Conservation (phyloP, 2,888 invertebrate genomes). For the Cheilosia impressa region DNA sequence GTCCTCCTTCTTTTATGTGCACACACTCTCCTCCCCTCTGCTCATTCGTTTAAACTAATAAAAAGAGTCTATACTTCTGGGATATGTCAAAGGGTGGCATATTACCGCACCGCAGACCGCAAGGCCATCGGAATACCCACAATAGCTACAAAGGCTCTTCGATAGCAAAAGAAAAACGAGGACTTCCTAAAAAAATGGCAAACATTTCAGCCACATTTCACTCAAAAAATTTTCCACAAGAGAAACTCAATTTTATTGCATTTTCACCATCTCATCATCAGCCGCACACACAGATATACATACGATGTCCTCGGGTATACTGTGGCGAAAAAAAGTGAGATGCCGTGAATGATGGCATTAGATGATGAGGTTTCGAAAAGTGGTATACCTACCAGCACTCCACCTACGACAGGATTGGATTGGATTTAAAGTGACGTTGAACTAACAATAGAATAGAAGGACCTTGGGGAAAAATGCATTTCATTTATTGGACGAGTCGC, state of each 20-base stretch:
- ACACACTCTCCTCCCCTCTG: background rate
- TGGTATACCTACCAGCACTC: background rate
- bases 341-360: conserved; percentile 54
- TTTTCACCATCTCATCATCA: conserved; percentile 41
- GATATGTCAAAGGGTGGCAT: conserved; percentile 39
- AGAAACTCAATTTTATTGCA: conserved; percentile 66
- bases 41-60: conserved; percentile 52
- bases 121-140: conserved; percentile 8
- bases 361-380: conserved; percentile 23
- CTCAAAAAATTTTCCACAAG: conserved; percentile 41
- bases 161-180: conserved; percentile 4
- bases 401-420: background rate
- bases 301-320: conserved; percentile 4
- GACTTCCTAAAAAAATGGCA: conserved; percentile 23
- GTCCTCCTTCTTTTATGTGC: background rate
- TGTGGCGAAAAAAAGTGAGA: conserved; percentile 4
- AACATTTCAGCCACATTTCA: conserved; percentile 56
- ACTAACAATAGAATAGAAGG: conserved; percentile 1
- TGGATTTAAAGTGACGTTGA: background rate
- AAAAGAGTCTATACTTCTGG: conserved; percentile 34
- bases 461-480: conserved; percentile 1
- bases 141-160: conserved; percentile 9
- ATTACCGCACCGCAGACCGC: conserved; percentile 9
- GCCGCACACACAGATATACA: background rate
- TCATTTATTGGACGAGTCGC: background rate